Evolutionary conservation across 2,797 vertebrate genomes (phyloP).

Genomic region (Miichthys miiuy): DNA sequence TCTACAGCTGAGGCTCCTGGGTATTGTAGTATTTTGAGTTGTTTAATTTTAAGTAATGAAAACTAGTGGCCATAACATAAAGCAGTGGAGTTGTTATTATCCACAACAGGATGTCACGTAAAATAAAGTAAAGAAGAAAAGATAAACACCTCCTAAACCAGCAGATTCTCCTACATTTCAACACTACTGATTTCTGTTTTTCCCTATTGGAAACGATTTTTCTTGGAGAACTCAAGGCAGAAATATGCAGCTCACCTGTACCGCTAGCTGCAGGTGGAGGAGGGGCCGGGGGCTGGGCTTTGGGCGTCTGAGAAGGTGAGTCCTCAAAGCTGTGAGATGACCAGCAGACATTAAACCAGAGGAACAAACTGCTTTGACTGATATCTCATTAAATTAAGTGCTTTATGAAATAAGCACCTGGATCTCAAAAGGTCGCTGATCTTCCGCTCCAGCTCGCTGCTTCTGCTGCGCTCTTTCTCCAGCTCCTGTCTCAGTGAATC

Average conservation of each 20-base stretch:
- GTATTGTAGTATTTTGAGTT: background rate
- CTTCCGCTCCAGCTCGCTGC: conserved; percentile 92
- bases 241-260: conserved; percentile 81
- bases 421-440: conserved; percentile 88
- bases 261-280: conserved; percentile 72
- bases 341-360: background rate
- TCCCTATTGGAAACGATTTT: background rate
- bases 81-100: too few relatives aligned
- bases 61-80: background rate
- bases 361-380: background rate
- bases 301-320: conserved; percentile 83
- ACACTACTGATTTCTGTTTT: background rate
- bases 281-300: conserved; percentile 75
- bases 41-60: background rate
- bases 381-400: background rate
- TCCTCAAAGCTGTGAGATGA: conserved; percentile 85
- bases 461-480: conserved; percentile 91
- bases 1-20: background rate
- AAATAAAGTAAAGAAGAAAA: too few relatives aligned
- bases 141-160: background rate
- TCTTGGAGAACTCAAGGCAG: background rate
- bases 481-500: conserved; percentile 92
- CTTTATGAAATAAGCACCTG: conserved; percentile 80
- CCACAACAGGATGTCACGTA: too few relatives aligned
- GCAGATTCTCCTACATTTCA: background rate